These are phyloP conservation scores for Notoglanidium macrostoma DNA, from an alignment of 2,797 vertebrate genomes.

Conservation along the genomic window DNA sequence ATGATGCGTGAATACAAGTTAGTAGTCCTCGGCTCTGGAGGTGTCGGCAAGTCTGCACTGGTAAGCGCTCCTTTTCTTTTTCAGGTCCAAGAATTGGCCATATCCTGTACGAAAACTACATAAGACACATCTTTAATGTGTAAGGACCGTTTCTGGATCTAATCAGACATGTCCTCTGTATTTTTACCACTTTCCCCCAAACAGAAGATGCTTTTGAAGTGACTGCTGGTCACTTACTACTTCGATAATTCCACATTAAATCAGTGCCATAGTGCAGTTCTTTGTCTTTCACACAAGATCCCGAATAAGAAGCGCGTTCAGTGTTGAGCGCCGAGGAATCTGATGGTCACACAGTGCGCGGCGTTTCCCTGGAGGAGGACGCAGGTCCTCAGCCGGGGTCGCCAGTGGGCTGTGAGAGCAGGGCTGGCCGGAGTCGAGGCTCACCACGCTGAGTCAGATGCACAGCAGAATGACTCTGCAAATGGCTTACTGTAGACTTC, in stretches of 20 bases:
- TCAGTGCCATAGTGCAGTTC: not conserved
- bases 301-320: not conserved
- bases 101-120: no score
- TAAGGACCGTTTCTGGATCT: not conserved
- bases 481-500: not conserved
- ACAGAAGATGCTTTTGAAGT: not conserved
- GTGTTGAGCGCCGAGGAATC: not conserved
- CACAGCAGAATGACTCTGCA: conserved; percentile 31
- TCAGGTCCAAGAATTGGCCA: not conserved
- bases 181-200: not conserved
- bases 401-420: conserved; percentile 41
- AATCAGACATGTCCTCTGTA: no score
- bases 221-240: not conserved
- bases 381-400: conserved; percentile 33
- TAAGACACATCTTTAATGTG: not conserved
- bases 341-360: not conserved
- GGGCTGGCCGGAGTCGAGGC: conserved; percentile 13
- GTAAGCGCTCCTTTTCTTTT: conserved; percentile 71
- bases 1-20: conserved; percentile 92
- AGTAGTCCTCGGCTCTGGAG: conserved; percentile 89
- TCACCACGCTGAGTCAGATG: conserved; percentile 32
- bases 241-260: not conserved
- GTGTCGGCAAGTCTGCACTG: conserved; percentile 89
- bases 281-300: not conserved
- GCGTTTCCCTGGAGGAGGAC: conserved; percentile 24